These are phyloP conservation scores for Strigamia crassipes DNA, from an alignment of 2,888 invertebrate genomes.

Conservation along the genomic window DNA sequence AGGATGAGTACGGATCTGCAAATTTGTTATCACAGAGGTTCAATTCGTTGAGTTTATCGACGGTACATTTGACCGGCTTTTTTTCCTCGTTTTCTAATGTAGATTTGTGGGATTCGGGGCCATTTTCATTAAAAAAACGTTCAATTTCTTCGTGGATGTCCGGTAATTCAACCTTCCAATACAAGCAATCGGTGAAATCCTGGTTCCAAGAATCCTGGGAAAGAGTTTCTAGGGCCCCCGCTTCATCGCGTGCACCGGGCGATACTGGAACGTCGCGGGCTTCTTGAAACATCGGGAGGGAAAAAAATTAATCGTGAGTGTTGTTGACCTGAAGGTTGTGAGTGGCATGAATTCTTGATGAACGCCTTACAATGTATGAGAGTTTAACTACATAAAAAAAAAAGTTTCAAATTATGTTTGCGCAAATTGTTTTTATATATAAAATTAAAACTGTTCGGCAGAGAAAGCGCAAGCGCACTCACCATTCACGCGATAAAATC, in stretches of 20 bases:
- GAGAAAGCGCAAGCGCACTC: conserved; percentile 2
- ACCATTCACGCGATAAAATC: not conserved
- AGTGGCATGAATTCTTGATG: conserved; percentile 16
- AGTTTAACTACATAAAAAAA: not conserved
- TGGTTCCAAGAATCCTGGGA: conserved; percentile 31
- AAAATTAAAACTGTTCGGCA: not conserved
- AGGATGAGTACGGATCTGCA: not conserved
- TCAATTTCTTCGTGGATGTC: conserved; percentile 43
- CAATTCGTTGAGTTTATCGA: not conserved
- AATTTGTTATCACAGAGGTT: not conserved
- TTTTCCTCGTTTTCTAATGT: not conserved
- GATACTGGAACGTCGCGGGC: not conserved
- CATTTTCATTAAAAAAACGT: not conserved
- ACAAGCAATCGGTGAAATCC: conserved; percentile 43
- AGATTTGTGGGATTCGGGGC: not conserved
- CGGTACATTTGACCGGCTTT: not conserved
- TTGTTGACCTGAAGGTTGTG: conserved; percentile 5
- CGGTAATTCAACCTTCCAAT: conserved; percentile 33
- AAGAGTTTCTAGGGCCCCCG: conserved; percentile 31
- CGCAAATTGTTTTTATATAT: not conserved
- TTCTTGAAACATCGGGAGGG: not conserved
- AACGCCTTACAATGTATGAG: conserved; percentile 1
- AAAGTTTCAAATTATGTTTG: not conserved
- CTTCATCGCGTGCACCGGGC: not conserved
- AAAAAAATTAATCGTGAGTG: conserved; percentile 15